Base-by-base conservation (phyloP, 2,888 invertebrate genomes). In the Iselma pallidipennis region DNA sequence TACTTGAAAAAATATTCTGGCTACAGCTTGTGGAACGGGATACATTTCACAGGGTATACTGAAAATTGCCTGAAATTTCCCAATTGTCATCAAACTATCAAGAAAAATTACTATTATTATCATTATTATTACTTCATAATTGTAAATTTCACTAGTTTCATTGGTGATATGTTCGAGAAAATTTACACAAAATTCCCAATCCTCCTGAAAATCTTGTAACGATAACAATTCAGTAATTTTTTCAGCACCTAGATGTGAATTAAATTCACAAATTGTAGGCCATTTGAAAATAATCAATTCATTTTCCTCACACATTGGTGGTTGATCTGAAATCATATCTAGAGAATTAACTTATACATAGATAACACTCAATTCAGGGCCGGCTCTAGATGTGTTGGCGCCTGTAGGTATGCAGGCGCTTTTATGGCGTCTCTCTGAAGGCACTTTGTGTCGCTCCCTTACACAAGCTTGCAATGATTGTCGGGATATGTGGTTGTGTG, bases 21-120 rank as follows among this genome's bases (percentile, higher is more conserved):
- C 70, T 2, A 67, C 67, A 0, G 65, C 68, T 57, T 71, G 70
- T 7, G 63, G 52, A n/a, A 71, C 56, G 10, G 70, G 70, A 50
- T 69, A 71, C 25, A 59, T 59, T 19, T 61, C 61, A 4, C 66
- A 65, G 3, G 70, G 70, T 7, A 71, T 59, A n/a, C 65, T 58
- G 28, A 67, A 71, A 29, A 59, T 66, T 2, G 65, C 68, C 63
- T 63, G 16, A 53, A 53, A 37, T 16, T 2, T 14, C n/a, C n/a
- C n/a, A 55, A 55, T 19, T 16, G 23, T 28, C n/a, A 51, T 19
- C 28, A 4, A 10, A 3, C 5, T n/a, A 28, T 23, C 25, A 9
- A 48, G 7, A 50, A n/a, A n/a, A n/a, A n/a, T n/a, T n/a, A n/a
- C n/a, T n/a, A n/a, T 21, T 10, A 3, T 23, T 5, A n/a, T 12